Percentiles rank a stretch among this genome's conserved stretches.
Evolutionary conservation across 92 coral and sea anemone genomes (phyloP).

Genomic region (Isaurus tuberculatus): DNA sequence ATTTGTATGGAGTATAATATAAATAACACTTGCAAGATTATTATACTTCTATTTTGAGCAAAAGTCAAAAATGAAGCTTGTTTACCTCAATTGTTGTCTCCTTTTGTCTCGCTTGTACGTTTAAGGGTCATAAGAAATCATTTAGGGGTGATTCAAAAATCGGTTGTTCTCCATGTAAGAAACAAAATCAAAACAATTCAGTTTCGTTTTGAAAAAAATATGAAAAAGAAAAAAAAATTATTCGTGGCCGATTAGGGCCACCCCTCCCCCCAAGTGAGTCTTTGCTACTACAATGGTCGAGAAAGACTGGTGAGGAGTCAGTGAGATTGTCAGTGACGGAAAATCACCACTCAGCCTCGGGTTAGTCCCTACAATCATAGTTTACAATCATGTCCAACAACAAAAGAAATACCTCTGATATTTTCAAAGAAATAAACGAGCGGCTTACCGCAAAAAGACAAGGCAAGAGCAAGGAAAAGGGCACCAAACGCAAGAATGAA

Average conservation of each 20-base stretch:
- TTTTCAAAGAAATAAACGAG: slow-evolving; percentile 12
- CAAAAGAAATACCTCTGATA: slow-evolving; percentile 25
- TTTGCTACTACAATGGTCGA: slow-evolving; percentile 3
- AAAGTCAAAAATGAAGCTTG: too few relatives aligned
- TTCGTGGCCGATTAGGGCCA: slow-evolving; percentile 7
- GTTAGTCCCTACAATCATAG: neutral
- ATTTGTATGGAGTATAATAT: too few relatives aligned
- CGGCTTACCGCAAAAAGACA: slow-evolving; percentile 20
- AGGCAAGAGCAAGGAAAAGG: slow-evolving; percentile 11
- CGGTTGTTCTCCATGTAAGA: too few relatives aligned
- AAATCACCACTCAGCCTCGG: slow-evolving; percentile 1
- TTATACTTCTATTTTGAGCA: too few relatives aligned
- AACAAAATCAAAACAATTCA: too few relatives aligned
- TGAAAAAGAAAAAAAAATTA: neutral
- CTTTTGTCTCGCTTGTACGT: too few relatives aligned
- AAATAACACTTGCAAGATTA: too few relatives aligned
- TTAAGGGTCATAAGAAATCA: too few relatives aligned
- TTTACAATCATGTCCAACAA: neutral
- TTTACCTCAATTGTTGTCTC: too few relatives aligned
- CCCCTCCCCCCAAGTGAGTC: slow-evolving; percentile 17
- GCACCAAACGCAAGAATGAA: neutral
- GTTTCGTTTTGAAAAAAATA: neutral
- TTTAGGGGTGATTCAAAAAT: too few relatives aligned
- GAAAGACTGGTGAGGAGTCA: neutral
- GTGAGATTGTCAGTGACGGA: neutral